phyloP scores from a whole-genome alignment of 2,113 vertebrate genomes.

The Calyptomena viridis region DNA sequence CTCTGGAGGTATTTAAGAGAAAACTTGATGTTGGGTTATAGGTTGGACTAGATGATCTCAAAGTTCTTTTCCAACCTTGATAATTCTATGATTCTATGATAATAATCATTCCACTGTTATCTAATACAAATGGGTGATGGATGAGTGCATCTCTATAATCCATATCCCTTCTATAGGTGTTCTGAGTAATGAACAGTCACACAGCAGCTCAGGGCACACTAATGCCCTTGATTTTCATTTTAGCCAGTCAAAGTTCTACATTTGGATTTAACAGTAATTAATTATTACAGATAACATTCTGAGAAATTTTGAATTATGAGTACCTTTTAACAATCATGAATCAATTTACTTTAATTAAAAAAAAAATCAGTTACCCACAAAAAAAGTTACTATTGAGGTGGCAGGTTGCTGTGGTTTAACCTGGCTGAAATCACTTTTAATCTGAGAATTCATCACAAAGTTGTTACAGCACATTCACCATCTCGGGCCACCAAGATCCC shows the following conservation, averaged over 20 bases:
- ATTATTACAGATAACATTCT: neutral
- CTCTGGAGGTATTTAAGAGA: no score
- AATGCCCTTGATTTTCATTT: neutral
- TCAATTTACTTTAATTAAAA: neutral
- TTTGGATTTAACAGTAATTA: neutral
- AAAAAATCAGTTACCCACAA: neutral
- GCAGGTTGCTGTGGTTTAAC: neutral
- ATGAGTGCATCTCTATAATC: neutral
- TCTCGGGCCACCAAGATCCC: neutral
- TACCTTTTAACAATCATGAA: neutral
- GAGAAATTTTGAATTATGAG: neutral
- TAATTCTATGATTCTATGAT: no score
- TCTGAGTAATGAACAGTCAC: neutral
- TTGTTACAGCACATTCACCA: accelerated
- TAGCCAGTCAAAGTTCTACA: neutral
- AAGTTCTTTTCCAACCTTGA: no score
- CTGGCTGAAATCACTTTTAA: neutral
- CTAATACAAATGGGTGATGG: neutral
- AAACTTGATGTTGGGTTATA: no score
- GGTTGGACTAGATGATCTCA: no score
- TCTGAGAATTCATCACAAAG: neutral
- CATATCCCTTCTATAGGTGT: neutral
- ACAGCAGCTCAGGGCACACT: neutral
- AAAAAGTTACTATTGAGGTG: neutral
- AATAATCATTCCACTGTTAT: neutral